Percentiles rank a stretch among this genome's conserved stretches.
These are phyloP conservation scores for Aramus guarauna DNA, from an alignment of 2,113 vertebrate species.

Conservation along the genomic window DNA sequence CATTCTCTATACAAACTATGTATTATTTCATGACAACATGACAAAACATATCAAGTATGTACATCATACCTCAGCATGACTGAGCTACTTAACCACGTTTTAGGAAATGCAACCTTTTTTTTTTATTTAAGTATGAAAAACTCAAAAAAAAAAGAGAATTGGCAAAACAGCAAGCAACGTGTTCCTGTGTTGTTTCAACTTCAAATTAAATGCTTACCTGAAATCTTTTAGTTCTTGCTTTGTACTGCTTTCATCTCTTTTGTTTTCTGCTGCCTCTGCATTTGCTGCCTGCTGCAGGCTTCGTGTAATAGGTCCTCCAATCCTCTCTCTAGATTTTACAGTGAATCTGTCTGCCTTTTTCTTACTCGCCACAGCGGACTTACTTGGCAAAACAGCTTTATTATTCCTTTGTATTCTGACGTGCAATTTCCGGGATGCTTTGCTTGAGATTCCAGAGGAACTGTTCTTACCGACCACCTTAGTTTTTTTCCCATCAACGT, in stretches of 20 bases:
- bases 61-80: conserved; percentile 14
- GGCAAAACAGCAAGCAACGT: neutral
- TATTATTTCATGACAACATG: conserved; percentile 14
- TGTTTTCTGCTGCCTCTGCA: conserved; percentile 75
- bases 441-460: conserved; percentile 75
- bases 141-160: neutral
- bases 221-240: conserved; percentile 84
- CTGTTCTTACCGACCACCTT: conserved; percentile 67
- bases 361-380: conserved; percentile 67
- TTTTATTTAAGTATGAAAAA: conserved; percentile 4
- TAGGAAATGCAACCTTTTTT: neutral
- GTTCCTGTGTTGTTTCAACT: conserved; percentile 27
- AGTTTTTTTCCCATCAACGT: conserved; percentile 75
- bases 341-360: conserved; percentile 80
- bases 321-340: conserved; percentile 75
- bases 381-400: conserved; percentile 77
- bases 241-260: conserved; percentile 77
- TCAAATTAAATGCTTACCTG: conserved; percentile 69
- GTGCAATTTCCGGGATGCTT: conserved; percentile 78
- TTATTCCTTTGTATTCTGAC: conserved; percentile 78
- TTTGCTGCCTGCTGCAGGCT: conserved; percentile 82
- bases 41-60: conserved; percentile 52
- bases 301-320: conserved; percentile 74
- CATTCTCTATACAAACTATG: conserved; percentile 43
- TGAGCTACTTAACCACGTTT: neutral